phyloP scores from a whole-genome alignment of 2,888 invertebrate genomes.

The Pedicia rivosa region DNA sequence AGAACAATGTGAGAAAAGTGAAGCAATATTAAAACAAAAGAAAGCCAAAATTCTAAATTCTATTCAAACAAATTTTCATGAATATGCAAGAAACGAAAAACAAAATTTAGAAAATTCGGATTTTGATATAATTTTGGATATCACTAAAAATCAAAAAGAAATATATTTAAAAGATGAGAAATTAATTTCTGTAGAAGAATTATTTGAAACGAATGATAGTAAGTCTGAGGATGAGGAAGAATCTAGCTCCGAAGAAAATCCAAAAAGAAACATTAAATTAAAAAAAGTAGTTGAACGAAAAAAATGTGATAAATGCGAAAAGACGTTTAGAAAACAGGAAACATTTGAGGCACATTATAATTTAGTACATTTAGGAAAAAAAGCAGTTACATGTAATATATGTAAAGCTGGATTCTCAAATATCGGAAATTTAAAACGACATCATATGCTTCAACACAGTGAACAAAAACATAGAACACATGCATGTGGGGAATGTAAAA shows the following conservation, averaged over 20 bases:
- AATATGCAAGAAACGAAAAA: neutral
- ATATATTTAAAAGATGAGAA: neutral
- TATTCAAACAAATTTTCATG: neutral
- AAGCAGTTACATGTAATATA: neutral
- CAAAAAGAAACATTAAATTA: too few relatives aligned
- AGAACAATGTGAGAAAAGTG: slow-evolving; percentile 27
- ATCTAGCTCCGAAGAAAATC: too few relatives aligned
- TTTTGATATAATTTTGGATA: neutral
- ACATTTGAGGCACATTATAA: neutral
- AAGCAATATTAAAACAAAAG: neutral
- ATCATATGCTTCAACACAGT: neutral
- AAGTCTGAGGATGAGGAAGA: too few relatives aligned
- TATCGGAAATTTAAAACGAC: neutral
- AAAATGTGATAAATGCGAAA: neutral
- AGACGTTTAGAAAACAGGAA: neutral
- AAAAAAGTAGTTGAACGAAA: too few relatives aligned
- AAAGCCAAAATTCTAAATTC: neutral
- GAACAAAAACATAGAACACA: neutral
- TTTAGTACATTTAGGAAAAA: neutral
- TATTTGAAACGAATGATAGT: neutral
- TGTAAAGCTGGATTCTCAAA: neutral
- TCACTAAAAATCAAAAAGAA: neutral
- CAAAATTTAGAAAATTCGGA: neutral
- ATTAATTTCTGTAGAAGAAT: neutral
- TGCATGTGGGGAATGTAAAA: neutral